Percentiles rank a stretch among this genome's conserved stretches.
Evolutionary conservation across 2,113 vertebrate species (phyloP).

Genomic region (Progne subis): DNA sequence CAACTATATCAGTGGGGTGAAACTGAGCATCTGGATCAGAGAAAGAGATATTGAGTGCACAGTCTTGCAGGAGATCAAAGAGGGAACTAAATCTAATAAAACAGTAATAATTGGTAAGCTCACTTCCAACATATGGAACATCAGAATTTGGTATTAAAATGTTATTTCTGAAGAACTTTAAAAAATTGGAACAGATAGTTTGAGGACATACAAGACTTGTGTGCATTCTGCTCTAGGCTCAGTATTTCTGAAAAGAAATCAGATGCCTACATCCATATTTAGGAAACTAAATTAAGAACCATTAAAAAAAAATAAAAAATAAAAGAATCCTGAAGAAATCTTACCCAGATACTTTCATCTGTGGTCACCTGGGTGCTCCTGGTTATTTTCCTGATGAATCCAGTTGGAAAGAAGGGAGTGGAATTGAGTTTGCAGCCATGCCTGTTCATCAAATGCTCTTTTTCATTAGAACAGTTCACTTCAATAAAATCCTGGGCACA

Average conservation of each 20-base stretch:
- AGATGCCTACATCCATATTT: conserved; percentile 22
- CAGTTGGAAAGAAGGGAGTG: conserved; percentile 5
- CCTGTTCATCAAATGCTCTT: conserved; percentile 53
- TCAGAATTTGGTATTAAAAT: conserved; percentile 59
- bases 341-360: not conserved
- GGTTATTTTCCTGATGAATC: conserved; percentile 40
- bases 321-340: not conserved
- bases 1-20: conserved; percentile 43
- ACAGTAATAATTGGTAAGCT: conserved; percentile 55
- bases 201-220: conserved; percentile 22
- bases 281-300: conserved; percentile 11
- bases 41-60: conserved; percentile 48
- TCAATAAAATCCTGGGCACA: conserved; percentile 65
- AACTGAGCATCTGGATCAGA: conserved; percentile 56
- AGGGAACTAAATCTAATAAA: conserved; percentile 67
- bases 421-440: conserved; percentile 19
- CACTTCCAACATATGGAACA: conserved; percentile 47
- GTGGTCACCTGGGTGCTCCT: conserved; percentile 34
- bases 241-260: not conserved
- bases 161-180: conserved; percentile 43
- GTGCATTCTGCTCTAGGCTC: not conserved
- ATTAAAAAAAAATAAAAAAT: not conserved
- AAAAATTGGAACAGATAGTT: conserved; percentile 62
- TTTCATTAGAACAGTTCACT: conserved; percentile 71
- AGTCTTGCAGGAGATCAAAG: conserved; percentile 59